Conservation (phyloP, 2,113 vertebrate genomes). For the Artemisiospiza belli region DNA sequence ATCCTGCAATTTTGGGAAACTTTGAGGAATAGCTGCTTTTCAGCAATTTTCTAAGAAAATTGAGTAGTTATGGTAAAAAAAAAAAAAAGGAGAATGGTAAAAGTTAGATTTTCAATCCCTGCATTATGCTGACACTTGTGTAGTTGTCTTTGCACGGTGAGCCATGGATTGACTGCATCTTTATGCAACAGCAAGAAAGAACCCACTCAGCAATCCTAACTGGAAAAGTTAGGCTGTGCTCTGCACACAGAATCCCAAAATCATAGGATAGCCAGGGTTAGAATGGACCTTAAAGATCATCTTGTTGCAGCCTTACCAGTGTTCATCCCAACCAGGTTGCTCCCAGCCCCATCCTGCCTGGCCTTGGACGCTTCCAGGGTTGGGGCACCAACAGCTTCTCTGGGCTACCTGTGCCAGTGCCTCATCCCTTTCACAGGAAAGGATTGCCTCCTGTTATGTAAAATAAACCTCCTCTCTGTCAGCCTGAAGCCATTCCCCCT, state of each 20-base stretch:
- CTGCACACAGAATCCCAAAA: background rate
- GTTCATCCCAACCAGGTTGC: accelerated
- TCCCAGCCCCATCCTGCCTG: too few species aligned
- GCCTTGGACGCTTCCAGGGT: background rate
- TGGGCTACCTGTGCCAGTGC: background rate
- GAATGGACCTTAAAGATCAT: background rate
- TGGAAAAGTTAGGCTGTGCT: background rate
- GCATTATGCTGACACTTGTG: background rate
- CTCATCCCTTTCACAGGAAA: background rate
- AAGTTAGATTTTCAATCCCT: background rate
- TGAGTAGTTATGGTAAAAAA: background rate
- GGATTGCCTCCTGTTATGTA: background rate
- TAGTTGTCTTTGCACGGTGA: background rate
- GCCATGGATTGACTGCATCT: background rate
- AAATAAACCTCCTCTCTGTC: background rate
- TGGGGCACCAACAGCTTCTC: background rate
- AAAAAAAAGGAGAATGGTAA: background rate
- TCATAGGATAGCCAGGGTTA: background rate
- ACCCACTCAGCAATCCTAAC: background rate
- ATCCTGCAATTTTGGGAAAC: background rate
- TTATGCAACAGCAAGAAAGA: background rate
- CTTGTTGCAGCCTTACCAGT: accelerated
- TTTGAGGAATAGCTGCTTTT: background rate
- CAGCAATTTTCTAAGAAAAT: background rate
- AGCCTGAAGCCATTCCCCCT: background rate